phyloP scores from a whole-genome alignment of 2,113 vertebrate species.

The Phrynosoma platyrhinos region DNA sequence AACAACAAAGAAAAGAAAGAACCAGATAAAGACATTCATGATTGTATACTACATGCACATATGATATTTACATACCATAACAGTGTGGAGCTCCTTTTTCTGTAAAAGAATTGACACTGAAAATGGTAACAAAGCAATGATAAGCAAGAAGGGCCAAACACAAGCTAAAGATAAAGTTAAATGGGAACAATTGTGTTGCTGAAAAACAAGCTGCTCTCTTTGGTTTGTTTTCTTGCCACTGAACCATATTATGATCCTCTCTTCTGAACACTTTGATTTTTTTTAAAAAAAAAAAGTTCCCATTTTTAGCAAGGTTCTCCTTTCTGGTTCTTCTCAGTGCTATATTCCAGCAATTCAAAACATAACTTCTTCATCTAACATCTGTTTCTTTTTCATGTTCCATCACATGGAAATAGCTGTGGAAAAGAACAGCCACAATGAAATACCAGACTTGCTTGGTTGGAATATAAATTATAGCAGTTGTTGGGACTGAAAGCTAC shows the following conservation, averaged over 20 bases:
- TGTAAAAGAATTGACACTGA: neutral
- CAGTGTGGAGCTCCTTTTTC: neutral
- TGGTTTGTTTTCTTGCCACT: neutral
- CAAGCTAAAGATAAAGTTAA: neutral
- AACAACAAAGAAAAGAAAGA: neutral
- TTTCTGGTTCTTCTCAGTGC: conserved; percentile 30
- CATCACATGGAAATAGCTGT: conserved; percentile 63
- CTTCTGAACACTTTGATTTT: neutral
- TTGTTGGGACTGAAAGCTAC: conserved; percentile 54
- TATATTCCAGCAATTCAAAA: conserved; percentile 58
- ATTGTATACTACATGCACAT: neutral
- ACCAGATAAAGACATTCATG: neutral
- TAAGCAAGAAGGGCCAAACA: neutral
- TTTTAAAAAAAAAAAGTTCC: neutral
- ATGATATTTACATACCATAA: neutral
- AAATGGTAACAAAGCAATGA: neutral
- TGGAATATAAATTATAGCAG: conserved; percentile 63
- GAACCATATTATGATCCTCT: neutral
- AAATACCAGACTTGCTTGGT: conserved; percentile 65
- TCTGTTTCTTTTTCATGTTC: conserved; percentile 65
- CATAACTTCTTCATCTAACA: conserved; percentile 42
- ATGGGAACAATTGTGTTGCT: neutral
- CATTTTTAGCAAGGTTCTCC: neutral
- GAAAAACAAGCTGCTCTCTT: neutral
- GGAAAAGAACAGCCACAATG: conserved; percentile 63